Evolutionary conservation across 1,140 invertebrate species (phyloP), one percentile per base, ranked within the genome.

Genomic region (Epicauta chinensis): DNA sequence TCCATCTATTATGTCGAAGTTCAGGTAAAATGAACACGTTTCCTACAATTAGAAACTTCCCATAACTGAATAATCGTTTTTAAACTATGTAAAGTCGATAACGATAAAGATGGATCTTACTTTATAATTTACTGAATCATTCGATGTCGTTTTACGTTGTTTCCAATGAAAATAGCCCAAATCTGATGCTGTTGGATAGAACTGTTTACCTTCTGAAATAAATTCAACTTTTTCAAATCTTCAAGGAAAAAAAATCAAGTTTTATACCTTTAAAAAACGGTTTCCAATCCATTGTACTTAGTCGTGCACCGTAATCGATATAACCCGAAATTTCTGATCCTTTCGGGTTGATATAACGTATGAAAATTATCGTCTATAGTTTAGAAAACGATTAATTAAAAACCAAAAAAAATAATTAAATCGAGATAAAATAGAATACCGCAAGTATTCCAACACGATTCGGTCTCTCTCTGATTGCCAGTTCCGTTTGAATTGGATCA

Each of bases 161-260:
- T 81, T 77, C 84, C 84, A 87, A 66, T 89, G 79, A 63, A 82
- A 87, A 63, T 80, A 89, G 31, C 82, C 83, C 10, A 91, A 70
- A 71, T 91, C 87, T 35, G 63, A 77, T 45, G 75, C 73, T 51
- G 67, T 71, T 1, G 86, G 83, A 63, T 73, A 73, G 2, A 90
- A 59, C 68, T 73, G 76, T 59, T 78, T 80, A 51, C 76, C 79
- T 5, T 73, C 60, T 62, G 39, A 12, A 53, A 49, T 23, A 14
- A 42, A 51, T 38, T 34, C 14, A 45, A 46, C 14, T 38, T 13
- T 17, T 43, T 17, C 2, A 41, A 41, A 16, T 16, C n/a, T 41
- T 11, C 16, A 41, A n/a, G n/a, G 7, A 16, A 39, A 39, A 13
- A 2, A 31, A 9, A 32, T 31, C 23, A 44, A n/a, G 10, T 13